phyloP scores from a whole-genome alignment of 2,888 invertebrate species.

The Chaetoderma sp. region DNA sequence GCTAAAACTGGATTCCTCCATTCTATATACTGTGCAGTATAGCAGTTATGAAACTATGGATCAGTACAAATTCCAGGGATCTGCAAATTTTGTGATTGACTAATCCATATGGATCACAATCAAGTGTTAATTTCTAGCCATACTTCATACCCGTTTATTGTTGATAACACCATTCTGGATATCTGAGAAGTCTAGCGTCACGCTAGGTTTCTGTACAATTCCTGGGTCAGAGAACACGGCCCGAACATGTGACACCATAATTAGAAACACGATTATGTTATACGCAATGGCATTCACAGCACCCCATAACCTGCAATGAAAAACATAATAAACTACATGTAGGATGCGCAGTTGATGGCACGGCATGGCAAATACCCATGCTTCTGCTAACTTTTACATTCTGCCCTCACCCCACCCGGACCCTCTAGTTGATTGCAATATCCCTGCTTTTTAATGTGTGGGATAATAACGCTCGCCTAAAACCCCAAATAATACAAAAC shows the following conservation, averaged over 20 bases:
- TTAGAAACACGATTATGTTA: constrained; percentile 81
- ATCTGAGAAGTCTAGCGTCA: constrained; percentile 83
- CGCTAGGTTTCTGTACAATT: constrained; percentile 79
- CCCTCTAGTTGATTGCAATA: too few relatives aligned
- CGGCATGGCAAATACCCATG: background rate
- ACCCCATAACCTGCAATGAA: constrained; percentile 80
- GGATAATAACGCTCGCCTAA: too few relatives aligned
- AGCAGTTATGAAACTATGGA: too few relatives aligned
- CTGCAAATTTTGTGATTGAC: too few relatives aligned
- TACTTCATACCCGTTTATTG: constrained; percentile 36
- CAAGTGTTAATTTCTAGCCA: too few relatives aligned
- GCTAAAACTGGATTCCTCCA: too few relatives aligned
- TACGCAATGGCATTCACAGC: constrained; percentile 83
- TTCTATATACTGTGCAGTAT: too few relatives aligned
- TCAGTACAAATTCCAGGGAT: too few relatives aligned
- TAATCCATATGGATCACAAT: too few relatives aligned
- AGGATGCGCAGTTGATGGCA: background rate
- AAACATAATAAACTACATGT: background rate
- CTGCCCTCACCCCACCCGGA: too few relatives aligned
- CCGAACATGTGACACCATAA: constrained; percentile 82
- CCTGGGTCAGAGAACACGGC: constrained; percentile 92
- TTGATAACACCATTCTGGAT: constrained; percentile 59
- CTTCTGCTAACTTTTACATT: background rate
- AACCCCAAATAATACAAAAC: too few relatives aligned
- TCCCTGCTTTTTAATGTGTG: too few relatives aligned